Conservation (phyloP, 2,113 vertebrate genomes). For the Pterophyllum scalare region DNA sequence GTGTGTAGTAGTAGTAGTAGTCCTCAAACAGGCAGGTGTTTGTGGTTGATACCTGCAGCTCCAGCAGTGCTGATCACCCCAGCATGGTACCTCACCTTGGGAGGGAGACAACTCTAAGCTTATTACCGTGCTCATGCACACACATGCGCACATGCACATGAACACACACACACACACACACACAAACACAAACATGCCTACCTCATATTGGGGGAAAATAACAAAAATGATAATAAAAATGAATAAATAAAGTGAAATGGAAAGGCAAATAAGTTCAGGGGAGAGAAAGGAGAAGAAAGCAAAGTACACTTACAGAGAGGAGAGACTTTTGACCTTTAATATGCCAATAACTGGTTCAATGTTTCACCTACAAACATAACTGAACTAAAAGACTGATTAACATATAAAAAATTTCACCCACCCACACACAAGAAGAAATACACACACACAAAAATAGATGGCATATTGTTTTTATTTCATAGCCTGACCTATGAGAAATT, state of each 20-base stretch:
- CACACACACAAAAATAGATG: too few relatives aligned
- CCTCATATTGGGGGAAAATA: slow-evolving; percentile 8
- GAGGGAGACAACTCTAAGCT: slow-evolving; percentile 73
- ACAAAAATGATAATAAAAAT: not conserved
- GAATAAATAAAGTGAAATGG: not conserved
- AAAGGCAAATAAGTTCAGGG: slow-evolving; percentile 11
- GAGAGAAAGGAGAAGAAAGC: not conserved
- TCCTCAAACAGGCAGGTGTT: slow-evolving; percentile 68
- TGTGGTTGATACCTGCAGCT: slow-evolving; percentile 76
- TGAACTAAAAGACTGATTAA: too few relatives aligned
- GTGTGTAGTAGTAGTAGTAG: not conserved
- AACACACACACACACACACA: slow-evolving; percentile 25
- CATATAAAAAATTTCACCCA: too few relatives aligned
- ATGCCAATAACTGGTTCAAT: too few relatives aligned
- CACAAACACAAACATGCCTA: not conserved
- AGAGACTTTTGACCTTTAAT: not conserved
- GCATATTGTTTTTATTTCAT: too few relatives aligned
- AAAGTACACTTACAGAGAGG: not conserved
- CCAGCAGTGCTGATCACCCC: slow-evolving; percentile 72
- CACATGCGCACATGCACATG: slow-evolving; percentile 17
- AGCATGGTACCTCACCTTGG: slow-evolving; percentile 72
- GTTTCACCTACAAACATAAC: too few relatives aligned
- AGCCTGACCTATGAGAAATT: too few relatives aligned
- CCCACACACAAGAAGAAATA: too few relatives aligned
- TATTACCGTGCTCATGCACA: slow-evolving; percentile 58